These are phyloP conservation scores for Sphaerodactylus townsendi DNA, from an alignment of 2,113 vertebrate genomes.

Conservation along the genomic window DNA sequence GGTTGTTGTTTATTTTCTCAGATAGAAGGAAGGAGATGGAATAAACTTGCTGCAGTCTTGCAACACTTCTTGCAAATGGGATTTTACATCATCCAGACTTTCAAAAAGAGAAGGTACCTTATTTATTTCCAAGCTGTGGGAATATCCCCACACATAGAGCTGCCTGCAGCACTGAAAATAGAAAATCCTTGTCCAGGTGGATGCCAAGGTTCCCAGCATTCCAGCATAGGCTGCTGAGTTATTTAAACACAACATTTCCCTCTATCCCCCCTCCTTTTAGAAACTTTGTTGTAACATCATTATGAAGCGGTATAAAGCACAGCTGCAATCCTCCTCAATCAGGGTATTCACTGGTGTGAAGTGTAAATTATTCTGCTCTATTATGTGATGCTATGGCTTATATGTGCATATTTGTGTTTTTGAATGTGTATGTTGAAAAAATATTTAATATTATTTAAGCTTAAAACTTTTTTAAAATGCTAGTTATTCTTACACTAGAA, in stretches of 20 bases:
- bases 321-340: slow-evolving; percentile 42
- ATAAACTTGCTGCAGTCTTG: neutral
- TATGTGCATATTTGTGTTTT: neutral
- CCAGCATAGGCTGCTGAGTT: neutral
- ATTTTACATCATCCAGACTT: neutral
- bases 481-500: slow-evolving; percentile 63
- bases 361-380: slow-evolving; percentile 31
- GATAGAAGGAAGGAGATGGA: neutral
- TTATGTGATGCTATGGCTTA: slow-evolving; percentile 24
- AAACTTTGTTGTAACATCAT: slow-evolving; percentile 19
- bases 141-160: too few species aligned
- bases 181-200: neutral
- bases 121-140: neutral
- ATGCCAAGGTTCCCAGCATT: neutral
- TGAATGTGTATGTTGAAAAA: slow-evolving; percentile 46
- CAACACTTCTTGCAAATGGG: neutral
- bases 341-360: slow-evolving; percentile 25
- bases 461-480: slow-evolving; percentile 37
- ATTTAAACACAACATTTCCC: neutral
- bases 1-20: neutral
- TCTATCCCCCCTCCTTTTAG: slow-evolving; percentile 7
- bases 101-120: too few species aligned
- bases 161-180: neutral
- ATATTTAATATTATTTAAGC: slow-evolving; percentile 35
- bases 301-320: neutral